Percentiles rank a stretch among this genome's conserved stretches.
Conservation (phyloP, 2,797 vertebrate species). For the Rhincodon typus region DNA sequence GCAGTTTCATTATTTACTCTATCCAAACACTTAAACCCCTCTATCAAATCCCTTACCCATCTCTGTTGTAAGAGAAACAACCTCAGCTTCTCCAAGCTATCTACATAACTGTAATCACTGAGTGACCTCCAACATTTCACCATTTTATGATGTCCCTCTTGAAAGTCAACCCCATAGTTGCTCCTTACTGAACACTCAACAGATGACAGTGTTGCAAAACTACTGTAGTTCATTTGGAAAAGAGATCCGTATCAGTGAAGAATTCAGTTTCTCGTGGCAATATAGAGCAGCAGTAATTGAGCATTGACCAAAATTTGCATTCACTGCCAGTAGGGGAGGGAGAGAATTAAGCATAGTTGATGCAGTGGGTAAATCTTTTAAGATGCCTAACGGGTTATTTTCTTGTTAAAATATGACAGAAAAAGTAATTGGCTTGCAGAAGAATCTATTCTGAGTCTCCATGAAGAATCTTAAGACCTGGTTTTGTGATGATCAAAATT, state of each 20-base stretch:
- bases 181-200: too few species aligned
- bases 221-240: not conserved
- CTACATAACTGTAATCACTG: too few species aligned
- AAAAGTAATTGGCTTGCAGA: too few species aligned
- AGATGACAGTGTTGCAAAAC: not conserved
- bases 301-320: not conserved
- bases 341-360: not conserved
- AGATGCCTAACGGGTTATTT: not conserved
- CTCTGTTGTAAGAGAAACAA: too few species aligned
- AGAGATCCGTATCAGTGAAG: not conserved
- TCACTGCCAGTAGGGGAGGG: not conserved
- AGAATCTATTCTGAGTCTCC: not conserved
- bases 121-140: too few species aligned
- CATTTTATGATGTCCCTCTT: too few species aligned
- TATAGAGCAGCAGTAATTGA: not conserved
- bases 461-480: not conserved
- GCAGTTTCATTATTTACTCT: too few species aligned
- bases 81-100: too few species aligned
- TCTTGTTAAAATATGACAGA: not conserved
- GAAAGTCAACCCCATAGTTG: too few species aligned
- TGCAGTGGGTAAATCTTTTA: not conserved
- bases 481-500: not conserved
- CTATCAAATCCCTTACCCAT: too few species aligned
- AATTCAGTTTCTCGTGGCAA: not conserved
- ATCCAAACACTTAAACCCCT: too few species aligned